Evolutionary conservation across 2,113 vertebrate species (phyloP).

Genomic region (Salvelinus namaycush): DNA sequence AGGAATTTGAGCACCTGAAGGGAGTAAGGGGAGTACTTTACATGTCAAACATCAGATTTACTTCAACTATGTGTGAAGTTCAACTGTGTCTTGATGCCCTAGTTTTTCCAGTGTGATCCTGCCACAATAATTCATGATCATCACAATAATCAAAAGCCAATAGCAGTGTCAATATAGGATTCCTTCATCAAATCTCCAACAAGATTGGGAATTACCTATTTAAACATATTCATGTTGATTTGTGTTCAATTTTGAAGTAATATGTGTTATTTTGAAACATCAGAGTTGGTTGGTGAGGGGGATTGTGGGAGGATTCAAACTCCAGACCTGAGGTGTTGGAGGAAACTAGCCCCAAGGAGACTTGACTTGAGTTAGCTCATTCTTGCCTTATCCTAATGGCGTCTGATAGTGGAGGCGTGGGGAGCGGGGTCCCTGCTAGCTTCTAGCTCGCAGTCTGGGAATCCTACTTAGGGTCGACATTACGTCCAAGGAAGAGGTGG

Average conservation of each 20-base stretch:
- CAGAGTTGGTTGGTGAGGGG: too few species aligned
- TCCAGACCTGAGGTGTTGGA: background rate
- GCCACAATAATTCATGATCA: too few species aligned
- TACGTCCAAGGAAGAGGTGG: background rate
- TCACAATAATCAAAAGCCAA: too few species aligned
- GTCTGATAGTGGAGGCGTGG: slow-evolving; percentile 54
- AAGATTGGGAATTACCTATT: too few species aligned
- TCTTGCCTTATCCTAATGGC: slow-evolving; percentile 71
- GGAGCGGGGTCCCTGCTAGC: slow-evolving; percentile 12
- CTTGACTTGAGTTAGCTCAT: slow-evolving; percentile 57
- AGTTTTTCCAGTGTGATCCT: too few species aligned
- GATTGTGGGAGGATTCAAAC: slow-evolving; percentile 16
- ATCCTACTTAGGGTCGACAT: slow-evolving; percentile 41
- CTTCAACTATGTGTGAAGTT: too few species aligned
- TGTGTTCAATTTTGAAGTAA: too few species aligned
- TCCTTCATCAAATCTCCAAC: too few species aligned
- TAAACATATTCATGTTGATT: too few species aligned
- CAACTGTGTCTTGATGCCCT: too few species aligned
- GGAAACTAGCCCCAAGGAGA: slow-evolving; percentile 21
- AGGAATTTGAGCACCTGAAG: slow-evolving; percentile 30
- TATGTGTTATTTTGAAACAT: too few species aligned
- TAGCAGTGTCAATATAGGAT: too few species aligned
- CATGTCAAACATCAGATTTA: background rate
- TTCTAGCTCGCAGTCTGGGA: slow-evolving; percentile 45
- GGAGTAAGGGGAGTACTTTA: slow-evolving; percentile 5